These are phyloP conservation scores for Ridgeia piscesae DNA, from an alignment of 1,140 invertebrate species.

Conservation along the genomic window DNA sequence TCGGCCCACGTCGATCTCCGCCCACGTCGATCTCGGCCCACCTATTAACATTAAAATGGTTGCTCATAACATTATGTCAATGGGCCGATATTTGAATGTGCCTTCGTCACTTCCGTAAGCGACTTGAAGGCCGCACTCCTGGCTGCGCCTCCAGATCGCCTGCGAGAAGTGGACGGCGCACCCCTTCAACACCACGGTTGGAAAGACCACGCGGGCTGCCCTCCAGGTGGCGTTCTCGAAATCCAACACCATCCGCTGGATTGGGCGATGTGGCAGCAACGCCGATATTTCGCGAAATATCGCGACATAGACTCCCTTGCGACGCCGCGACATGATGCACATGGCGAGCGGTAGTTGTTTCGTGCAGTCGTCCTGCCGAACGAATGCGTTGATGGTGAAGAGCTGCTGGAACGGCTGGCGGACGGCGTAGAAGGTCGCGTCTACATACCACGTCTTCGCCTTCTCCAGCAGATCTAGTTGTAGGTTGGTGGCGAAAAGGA, in stretches of 20 bases:
- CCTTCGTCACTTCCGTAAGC: too few relatives aligned
- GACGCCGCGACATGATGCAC: background rate
- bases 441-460: background rate
- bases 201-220: too few relatives aligned
- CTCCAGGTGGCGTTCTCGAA: background rate
- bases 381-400: background rate
- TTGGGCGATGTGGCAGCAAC: background rate
- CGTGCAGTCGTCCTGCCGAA: background rate
- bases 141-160: too few relatives aligned
- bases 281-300: background rate
- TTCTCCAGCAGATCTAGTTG: background rate
- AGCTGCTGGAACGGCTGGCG: background rate
- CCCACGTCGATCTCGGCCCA: too few relatives aligned
- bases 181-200: too few relatives aligned
- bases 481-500: background rate
- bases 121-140: too few relatives aligned
- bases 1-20: too few relatives aligned
- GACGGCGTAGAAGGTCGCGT: background rate
- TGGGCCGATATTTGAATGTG: too few relatives aligned
- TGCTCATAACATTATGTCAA: too few relatives aligned
- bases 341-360: background rate
- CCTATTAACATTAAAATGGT: too few relatives aligned
- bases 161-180: too few relatives aligned
- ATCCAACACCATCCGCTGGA: background rate
- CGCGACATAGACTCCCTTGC: background rate